Base-by-base conservation (phyloP, 23 tunicate genomes). In the Ciona savignyi region DNA sequence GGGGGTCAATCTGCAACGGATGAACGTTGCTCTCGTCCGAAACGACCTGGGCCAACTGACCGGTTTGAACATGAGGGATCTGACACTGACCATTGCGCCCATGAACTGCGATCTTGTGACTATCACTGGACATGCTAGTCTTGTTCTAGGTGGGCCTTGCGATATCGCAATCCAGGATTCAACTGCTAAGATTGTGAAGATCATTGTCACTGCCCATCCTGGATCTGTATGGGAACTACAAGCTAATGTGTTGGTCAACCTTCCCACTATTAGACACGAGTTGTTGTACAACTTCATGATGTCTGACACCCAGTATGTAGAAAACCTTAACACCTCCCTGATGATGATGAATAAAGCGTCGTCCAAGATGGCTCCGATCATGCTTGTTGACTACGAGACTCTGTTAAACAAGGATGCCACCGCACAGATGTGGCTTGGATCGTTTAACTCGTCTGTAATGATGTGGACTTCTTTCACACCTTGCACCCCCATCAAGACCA, bases 101-200 rank as follows among this genome's bases (percentile, higher is more conserved):
- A 9, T 42, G 56, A 15, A 42, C 11, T 9, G 11, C 11, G 56
- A 42, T 42, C 56, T 15, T 42, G 15, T 69, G 19, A 69, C 51
- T 19, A 23, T 69, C 1, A 30, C 34, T 23, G 73, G 73, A 30
- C 23, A 30, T 3, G 73, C 73, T 23, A 1, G 6, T 1, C 29
- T 30, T 3, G 4, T 2, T 6, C 21, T 69, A 15, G 73, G 73
- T 28, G 73, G 73, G 29, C 51, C 32, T 20, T 69, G 73, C 51
- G 34, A 69, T 51, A 69, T 69, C 51, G 1, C 32, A 49, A 69
- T 69, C 73, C 3, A 51, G 73, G 73, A 69, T 51, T 31, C 51
- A 4, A 3, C 51, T 1, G 4, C 22, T 15, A 69, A 32, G 73
- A 69, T 69, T 29, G 23, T 69, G 15, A 69, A 30, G 48, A 34